A percentile compares a stretch with the other conserved stretches of the same genome.
These are phyloP conservation scores for Taeniopygia guttata DNA, from an alignment of 2,797 vertebrate genomes.

Conservation along the genomic window DNA sequence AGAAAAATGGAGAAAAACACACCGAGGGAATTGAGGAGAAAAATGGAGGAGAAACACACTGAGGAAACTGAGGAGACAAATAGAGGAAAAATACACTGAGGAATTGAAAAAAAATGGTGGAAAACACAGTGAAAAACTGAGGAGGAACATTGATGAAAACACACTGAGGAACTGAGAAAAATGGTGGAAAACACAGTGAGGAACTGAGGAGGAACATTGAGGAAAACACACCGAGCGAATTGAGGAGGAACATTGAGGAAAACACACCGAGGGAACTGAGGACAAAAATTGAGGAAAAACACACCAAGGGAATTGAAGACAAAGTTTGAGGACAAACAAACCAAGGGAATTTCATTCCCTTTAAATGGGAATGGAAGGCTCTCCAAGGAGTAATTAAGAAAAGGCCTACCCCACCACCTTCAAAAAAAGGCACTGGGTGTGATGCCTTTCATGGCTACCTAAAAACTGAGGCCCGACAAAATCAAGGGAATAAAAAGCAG, in stretches of 20 bases:
- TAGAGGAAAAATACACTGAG: not conserved
- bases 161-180: no score
- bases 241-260: not conserved
- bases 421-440: not conserved
- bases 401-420: not conserved
- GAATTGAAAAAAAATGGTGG: no score
- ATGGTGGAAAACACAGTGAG: no score
- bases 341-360: not conserved
- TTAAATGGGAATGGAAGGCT: not conserved
- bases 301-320: not conserved
- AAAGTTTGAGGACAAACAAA: not conserved
- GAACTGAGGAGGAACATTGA: not conserved
- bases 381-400: not conserved
- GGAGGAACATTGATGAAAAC: not conserved
- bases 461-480: no score
- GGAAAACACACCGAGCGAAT: accelerated
- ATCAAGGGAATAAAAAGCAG: not conserved
- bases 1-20: no score
- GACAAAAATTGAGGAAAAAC: not conserved
- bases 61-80: no score
- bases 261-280: not conserved
- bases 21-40: not conserved
- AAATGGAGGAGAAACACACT: no score
- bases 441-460: not conserved
- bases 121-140: not conserved